Conservation (phyloP, 2,113 vertebrate genomes). For the Sinocyclocheilus anshuiensis region DNA sequence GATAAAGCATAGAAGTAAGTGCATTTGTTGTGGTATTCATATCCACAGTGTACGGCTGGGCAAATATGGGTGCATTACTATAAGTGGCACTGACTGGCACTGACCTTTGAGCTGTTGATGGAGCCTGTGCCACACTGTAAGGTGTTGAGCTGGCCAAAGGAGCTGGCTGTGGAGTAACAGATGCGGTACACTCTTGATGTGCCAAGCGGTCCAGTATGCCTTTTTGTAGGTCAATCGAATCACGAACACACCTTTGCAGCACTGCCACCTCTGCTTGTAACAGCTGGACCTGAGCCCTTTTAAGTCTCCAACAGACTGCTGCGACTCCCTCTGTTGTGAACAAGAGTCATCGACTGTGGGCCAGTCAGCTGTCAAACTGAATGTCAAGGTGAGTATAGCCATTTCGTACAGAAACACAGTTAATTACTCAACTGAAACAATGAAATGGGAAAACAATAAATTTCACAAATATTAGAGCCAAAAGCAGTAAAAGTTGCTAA, state of each 20-base stretch:
- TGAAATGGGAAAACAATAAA: too few species aligned
- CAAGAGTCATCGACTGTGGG: too few species aligned
- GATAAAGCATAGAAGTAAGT: background rate
- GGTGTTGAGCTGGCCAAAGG: too few species aligned
- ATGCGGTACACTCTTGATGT: too few species aligned
- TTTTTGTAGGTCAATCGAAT: background rate
- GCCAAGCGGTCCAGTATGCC: too few species aligned
- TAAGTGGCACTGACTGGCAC: too few species aligned
- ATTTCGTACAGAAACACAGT: background rate
- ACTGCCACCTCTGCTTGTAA: background rate
- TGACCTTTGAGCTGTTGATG: too few species aligned
- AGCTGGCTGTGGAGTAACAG: too few species aligned
- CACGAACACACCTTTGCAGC: background rate
- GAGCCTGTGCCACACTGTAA: too few species aligned
- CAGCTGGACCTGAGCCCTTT: background rate
- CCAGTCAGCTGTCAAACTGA: background rate
- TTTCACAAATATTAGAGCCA: too few species aligned
- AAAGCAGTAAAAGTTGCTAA: conserved; percentile 47
- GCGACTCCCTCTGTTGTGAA: background rate
- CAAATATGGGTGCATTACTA: too few species aligned
- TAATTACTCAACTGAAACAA: too few species aligned
- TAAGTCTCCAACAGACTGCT: background rate
- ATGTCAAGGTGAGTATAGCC: background rate
- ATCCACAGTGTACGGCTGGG: background rate
- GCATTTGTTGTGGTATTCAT: background rate